Evolutionary conservation across 35 echinoderm and acorn worm species (phyloP).

Genomic region (Lytechinus pictus): DNA sequence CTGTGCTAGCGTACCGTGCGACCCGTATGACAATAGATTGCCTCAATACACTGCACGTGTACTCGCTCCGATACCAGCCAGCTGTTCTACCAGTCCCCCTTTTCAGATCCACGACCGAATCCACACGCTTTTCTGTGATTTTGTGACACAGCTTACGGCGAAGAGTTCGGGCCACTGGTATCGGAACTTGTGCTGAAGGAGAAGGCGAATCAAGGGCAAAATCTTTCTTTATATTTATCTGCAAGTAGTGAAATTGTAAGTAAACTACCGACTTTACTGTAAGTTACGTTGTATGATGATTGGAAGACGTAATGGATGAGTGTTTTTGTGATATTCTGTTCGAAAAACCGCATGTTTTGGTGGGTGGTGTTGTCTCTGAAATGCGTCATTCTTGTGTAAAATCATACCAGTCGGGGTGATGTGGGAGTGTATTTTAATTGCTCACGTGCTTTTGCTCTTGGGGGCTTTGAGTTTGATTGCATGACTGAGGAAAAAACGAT

Average conservation of each 20-base stretch:
- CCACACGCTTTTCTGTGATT: neutral
- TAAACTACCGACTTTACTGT: neutral
- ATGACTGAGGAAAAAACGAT: neutral
- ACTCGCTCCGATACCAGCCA: neutral
- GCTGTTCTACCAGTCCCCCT: neutral
- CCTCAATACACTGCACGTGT: neutral
- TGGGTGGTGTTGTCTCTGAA: neutral
- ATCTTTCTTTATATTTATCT: neutral
- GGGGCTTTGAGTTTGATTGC: neutral
- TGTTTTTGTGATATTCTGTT: neutral
- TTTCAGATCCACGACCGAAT: neutral
- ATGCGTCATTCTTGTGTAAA: neutral
- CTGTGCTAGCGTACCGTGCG: conserved; percentile 44
- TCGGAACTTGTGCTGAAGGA: neutral
- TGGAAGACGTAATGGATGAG: neutral
- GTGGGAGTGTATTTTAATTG: neutral
- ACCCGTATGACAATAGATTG: neutral
- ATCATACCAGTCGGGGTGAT: neutral
- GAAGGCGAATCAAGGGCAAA: neutral
- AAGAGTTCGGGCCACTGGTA: neutral
- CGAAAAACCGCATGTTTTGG: neutral
- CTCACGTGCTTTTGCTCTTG: neutral
- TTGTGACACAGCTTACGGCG: neutral
- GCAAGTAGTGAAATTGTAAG: neutral
- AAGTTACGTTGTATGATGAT: neutral